Evolutionary conservation across 1,140 invertebrate genomes (phyloP), one percentile per base, ranked within the genome.

Genomic region (Cephus cinctus): DNA sequence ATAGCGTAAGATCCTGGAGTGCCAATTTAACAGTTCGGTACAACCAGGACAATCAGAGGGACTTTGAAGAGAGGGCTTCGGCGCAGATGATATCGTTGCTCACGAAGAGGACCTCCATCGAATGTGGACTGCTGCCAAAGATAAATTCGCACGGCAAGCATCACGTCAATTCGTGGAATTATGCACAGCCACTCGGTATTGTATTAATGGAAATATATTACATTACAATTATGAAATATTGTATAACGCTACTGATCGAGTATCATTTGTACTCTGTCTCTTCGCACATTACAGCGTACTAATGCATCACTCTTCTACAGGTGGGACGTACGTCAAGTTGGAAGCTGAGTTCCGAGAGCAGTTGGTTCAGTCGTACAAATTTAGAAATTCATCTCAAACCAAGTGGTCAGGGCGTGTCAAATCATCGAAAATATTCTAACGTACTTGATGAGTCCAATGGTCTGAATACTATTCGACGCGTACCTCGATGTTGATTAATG

Each of bases 11-110:
- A 31, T 80, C 83, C 52, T 92, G 90, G 90, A 84, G 82, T 43
- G 63, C 80, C 5, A 84, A 87, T 49, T 73, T 87, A 32, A 87
- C 85, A 1, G 84, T 87, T 18, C 80, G 89, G 49, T 89, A 85
- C 59, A 92, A 92, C 74, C 90, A 92, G 68, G 89, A 92, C 65
- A 85, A 87, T 58, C 90, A 92, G 69, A 73, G 90, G 16, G 84
- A 90, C 36, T 87, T 84, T 59, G 90, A 92, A 71, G 90, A 92
- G 75, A 81, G 81, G 54, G 80, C 83, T 1, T 80, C 85, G 30
- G 76, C 81, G 31, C 83, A 88, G 66, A 87, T 90, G 77, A 73
- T 81, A 15, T 65, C 75, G 2, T 71, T 87, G 27, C 76, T 90
- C 18, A 77, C 76, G 15, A 76, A 77, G 52, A 59, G 81, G 65